A percentile compares a stretch with the other conserved stretches of the same genome.
Evolutionary conservation across 1,140 invertebrate genomes (phyloP).

Genomic region (Andrena cerasifolii): DNA sequence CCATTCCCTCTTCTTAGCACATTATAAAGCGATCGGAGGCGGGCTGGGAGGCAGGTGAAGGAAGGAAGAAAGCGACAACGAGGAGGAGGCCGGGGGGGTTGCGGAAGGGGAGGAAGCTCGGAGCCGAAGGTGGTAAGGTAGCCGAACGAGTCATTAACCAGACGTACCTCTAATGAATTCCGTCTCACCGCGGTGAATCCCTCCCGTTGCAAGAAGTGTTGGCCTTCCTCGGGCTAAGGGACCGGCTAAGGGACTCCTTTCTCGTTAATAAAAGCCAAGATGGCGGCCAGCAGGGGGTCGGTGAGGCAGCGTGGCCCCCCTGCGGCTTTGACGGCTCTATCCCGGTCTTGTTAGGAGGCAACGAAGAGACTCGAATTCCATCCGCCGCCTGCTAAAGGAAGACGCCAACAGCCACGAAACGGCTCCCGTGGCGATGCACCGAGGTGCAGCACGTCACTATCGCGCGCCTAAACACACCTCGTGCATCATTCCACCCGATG

Average conservation of each 20-base stretch:
- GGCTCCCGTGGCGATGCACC: constrained; percentile 79
- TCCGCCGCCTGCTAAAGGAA: constrained; percentile 33
- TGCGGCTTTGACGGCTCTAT: constrained; percentile 83
- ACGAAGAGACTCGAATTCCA: constrained; percentile 51
- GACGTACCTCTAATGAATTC: constrained; percentile 76
- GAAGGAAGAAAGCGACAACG: not conserved
- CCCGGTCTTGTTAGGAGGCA: constrained; percentile 76
- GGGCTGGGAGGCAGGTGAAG: not conserved
- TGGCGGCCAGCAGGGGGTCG: constrained; percentile 80
- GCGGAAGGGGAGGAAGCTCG: constrained; percentile 44
- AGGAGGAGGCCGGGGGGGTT: not conserved
- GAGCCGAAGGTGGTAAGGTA: constrained; percentile 67
- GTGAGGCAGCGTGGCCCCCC: constrained; percentile 77
- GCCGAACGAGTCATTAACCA: constrained; percentile 75
- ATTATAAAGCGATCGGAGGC: constrained; percentile 13
- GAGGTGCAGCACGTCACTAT: constrained; percentile 77
- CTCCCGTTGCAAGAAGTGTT: constrained; percentile 44
- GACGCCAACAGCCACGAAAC: constrained; percentile 60
- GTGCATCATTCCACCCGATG: constrained; percentile 77
- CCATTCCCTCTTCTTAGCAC: not conserved
- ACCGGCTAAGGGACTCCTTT: constrained; percentile 65
- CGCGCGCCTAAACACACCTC: constrained; percentile 82
- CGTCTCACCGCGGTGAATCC: constrained; percentile 70
- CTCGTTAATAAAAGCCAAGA: constrained; percentile 82
- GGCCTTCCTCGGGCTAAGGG: constrained; percentile 40